phyloP scores from a whole-genome alignment of 2,113 vertebrate genomes.

The Neopipo cinnamomea region DNA sequence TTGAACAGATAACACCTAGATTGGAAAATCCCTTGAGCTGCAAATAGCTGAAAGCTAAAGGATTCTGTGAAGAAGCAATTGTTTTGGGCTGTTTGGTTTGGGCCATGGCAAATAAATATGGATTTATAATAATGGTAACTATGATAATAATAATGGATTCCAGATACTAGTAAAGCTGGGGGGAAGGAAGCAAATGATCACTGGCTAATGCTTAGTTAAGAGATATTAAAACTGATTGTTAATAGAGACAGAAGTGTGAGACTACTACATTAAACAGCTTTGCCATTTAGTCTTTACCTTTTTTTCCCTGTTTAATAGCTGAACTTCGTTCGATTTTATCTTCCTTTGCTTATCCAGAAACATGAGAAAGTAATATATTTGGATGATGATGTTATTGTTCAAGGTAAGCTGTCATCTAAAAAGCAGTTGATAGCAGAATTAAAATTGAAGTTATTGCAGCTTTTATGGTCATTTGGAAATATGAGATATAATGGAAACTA shows the following conservation, averaged over 20 bases:
- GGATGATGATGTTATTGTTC: slow-evolving; percentile 96
- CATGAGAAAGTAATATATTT: slow-evolving; percentile 92
- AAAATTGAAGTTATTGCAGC: background rate
- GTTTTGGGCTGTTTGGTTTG: background rate
- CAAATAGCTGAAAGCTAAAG: background rate
- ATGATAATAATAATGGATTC: background rate
- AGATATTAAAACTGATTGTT: background rate
- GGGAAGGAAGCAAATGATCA: background rate
- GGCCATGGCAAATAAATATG: background rate
- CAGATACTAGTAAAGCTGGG: background rate
- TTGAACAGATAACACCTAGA: background rate
- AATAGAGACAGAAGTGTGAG: background rate
- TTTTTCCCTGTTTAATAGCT: slow-evolving; percentile 77
- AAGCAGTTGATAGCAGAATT: background rate
- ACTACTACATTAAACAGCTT: background rate
- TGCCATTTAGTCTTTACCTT: background rate
- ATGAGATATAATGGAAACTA: background rate
- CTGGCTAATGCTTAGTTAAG: background rate
- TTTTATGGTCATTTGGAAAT: background rate
- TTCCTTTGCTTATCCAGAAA: slow-evolving; percentile 85
- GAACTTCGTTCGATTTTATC: slow-evolving; percentile 94
- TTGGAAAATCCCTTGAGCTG: background rate
- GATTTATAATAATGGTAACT: background rate
- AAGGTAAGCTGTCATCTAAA: slow-evolving; percentile 77
- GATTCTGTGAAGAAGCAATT: background rate